A percentile compares a stretch with the other conserved stretches of the same genome.
phyloP scores from a whole-genome alignment of 2,113 vertebrate genomes.

The Bungarus multicinctus region DNA sequence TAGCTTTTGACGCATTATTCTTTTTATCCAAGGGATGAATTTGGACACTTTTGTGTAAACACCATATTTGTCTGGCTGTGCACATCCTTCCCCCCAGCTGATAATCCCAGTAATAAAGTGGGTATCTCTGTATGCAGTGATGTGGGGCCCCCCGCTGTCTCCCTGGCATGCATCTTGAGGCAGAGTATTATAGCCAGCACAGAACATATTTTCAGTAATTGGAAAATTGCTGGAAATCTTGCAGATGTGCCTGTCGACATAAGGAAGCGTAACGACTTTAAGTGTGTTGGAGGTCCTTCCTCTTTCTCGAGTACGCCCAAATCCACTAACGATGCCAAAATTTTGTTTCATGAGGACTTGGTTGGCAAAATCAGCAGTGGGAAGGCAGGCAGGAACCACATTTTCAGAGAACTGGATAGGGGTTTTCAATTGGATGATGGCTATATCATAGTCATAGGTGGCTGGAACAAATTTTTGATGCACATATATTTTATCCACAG shows the following conservation, averaged over 20 bases:
- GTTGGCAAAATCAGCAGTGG: slow-evolving; percentile 82
- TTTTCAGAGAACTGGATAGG: slow-evolving; percentile 77
- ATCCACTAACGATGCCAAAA: slow-evolving; percentile 81
- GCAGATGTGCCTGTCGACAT: slow-evolving; percentile 78
- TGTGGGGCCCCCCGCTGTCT: slow-evolving; percentile 92
- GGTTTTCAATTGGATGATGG: slow-evolving; percentile 78
- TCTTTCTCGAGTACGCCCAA: slow-evolving; percentile 77
- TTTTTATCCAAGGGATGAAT: slow-evolving; percentile 80
- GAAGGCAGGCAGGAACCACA: slow-evolving; percentile 85
- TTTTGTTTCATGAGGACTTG: slow-evolving; percentile 80
- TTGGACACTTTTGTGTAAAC: slow-evolving; percentile 90
- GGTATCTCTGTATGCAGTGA: slow-evolving; percentile 79
- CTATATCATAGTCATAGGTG: slow-evolving; percentile 87
- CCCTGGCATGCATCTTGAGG: slow-evolving; percentile 89
- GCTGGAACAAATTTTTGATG: slow-evolving; percentile 68
- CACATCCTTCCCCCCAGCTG: slow-evolving; percentile 97
- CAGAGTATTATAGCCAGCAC: slow-evolving; percentile 81
- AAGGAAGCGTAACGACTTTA: slow-evolving; percentile 82
- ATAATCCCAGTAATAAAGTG: slow-evolving; percentile 89
- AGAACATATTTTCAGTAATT: slow-evolving; percentile 88
- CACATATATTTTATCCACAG: slow-evolving; percentile 68
- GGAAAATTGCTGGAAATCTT: slow-evolving; percentile 77
- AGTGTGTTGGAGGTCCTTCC: slow-evolving; percentile 70
- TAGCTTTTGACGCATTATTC: slow-evolving; percentile 16
- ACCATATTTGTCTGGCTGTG: slow-evolving; percentile 84